Evolutionary conservation across 2,797 vertebrate species (phyloP).

Genomic region (Tinamus major): DNA sequence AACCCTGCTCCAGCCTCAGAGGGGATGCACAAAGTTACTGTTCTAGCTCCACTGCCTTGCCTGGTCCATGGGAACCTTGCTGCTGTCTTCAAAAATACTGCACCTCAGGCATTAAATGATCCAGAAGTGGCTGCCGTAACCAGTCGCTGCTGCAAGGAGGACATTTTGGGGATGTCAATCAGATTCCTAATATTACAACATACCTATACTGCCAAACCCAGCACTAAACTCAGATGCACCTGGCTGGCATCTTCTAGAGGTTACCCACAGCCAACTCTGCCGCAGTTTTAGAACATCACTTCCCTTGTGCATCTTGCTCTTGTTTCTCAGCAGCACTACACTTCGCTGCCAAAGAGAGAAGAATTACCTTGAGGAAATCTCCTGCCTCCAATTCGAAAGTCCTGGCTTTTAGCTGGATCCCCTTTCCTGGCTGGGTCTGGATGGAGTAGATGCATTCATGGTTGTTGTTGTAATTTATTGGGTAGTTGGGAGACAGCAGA

Average conservation of each 20-base stretch:
- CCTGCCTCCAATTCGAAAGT: slow-evolving; percentile 92
- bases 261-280: background rate
- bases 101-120: fast-evolving
- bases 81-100: background rate
- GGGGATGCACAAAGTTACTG: too few species aligned
- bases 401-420: slow-evolving; percentile 92
- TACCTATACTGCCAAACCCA: background rate
- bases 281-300: background rate
- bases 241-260: background rate
- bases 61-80: fast-evolving
- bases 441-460: slow-evolving; percentile 99
- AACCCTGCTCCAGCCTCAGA: background rate
- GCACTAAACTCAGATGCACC: background rate
- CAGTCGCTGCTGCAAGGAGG: too few species aligned
- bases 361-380: slow-evolving; percentile 92
- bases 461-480: slow-evolving; percentile 94
- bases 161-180: background rate
- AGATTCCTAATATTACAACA: fast-evolving
- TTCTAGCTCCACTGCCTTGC: background rate
- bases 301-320: background rate
- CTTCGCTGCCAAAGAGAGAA: background rate
- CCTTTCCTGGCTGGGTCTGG: slow-evolving; percentile 98
- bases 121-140: background rate
- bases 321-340: fast-evolving
- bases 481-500: slow-evolving; percentile 97